Base-by-base conservation (phyloP, 1,140 invertebrate species). In the Drosophila pallidifrons region DNA sequence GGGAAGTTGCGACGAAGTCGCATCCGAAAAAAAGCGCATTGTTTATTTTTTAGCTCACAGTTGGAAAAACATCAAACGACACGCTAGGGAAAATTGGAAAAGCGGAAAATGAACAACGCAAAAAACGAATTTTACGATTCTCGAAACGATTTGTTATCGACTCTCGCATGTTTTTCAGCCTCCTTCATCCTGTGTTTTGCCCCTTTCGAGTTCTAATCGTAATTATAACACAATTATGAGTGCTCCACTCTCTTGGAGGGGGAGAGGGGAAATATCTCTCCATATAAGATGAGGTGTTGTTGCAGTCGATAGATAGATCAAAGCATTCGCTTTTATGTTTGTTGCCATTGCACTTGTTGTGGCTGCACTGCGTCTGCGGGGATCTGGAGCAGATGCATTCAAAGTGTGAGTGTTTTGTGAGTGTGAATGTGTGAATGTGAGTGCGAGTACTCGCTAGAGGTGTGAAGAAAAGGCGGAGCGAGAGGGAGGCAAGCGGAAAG, bases 341-440 rank as follows among this genome's bases (percentile, higher is more conserved):
- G 83, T 87, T 87, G 82, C 79, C 80, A 88, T 77, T 87, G 82
- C 82, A 87, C 83, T 88, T 79, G 80, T 63, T 88, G 79, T 70
- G 76, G 82, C 52, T 69, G 69, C 64, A 70, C 13, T 59, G 58
- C 66, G 72, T 70, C 72, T 75, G 32, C 46, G 8, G 20, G 16
- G 20, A 43, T 43, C 41, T 43, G 41, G 25, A 11, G 20, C 3
- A 38, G 16, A 45, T 7, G 20, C 38, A 30, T 0, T 3, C 7
- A 1, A 10, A 41, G 11, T 16, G n/a, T 7, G 46, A 49, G 46
- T 16, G n/a, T 1, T 11, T 25, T 25, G 35, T 10, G 35, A 49
- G 32, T n/a, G 13, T 8, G 38, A 4, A 38, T 13, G 32, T n/a
- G 13, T 8, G 38, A 4, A 38, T 13, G 25, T 10, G 28, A 16